Evolutionary conservation across 2,888 invertebrate genomes (phyloP), one percentile per base, ranked within the genome.

Genomic region (Torymus texanus): DNA sequence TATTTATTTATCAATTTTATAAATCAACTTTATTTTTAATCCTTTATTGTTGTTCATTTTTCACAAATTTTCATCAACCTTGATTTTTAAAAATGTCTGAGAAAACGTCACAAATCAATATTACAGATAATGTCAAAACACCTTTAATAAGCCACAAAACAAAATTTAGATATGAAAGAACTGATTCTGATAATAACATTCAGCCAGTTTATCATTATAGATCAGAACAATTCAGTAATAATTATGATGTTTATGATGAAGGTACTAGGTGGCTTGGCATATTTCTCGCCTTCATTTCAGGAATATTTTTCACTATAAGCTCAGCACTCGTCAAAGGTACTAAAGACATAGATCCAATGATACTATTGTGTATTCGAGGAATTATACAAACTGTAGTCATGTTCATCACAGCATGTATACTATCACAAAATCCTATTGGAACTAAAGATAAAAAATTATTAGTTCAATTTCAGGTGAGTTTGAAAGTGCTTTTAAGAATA

Each of bases 241-340:
- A 89, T 80, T 82, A 86, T 4, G 85, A 85, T 24, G 86, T 82
- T 5, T 89, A 90, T 78, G 85, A 83, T 12, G 88, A 89, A 41
- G 85, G 88, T 16, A 90, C 89, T 5, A 87, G 85, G n/a, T 90
- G 90, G 90, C 86, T 83, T 65, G 91, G 91, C 2, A 86, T 91
- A 55, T 84, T 91, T 56, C 84, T 91, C 61, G 91, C 91, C 0
- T 91, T 91, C 81, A 61, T 91, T 10, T 91, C 91, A 2, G 91
- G 91, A 14, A 89, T 91, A n/a, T 91, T 91, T 83, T 91, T 91
- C 83, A 91, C 91, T 1, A 84, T 91, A 14, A 91, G 91, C 81
- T 90, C 91, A 0, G 89, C 91, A 12, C 87, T 91, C 55, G 91
- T 91, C 2, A 91, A 91, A 84, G 90, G 88, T 13, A 83, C 91